Conservation (phyloP, 2,888 invertebrate species). For the Drosophila paramelanica region DNA sequence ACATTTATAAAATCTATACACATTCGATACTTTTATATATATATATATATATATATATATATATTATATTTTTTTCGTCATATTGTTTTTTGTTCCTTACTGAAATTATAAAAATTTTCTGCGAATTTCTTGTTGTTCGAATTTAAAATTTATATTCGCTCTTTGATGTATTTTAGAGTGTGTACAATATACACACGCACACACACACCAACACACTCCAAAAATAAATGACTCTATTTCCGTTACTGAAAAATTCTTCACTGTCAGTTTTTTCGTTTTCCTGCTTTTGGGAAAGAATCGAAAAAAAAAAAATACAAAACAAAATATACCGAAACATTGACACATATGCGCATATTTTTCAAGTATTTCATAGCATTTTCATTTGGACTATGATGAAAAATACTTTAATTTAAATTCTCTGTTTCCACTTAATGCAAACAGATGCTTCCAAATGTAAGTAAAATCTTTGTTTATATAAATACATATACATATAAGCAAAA, state of each 20-base stretch:
- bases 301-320: background rate
- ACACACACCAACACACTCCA: conserved; percentile 1
- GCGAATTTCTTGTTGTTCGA: conserved; percentile 14
- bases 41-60: conserved; percentile 5
- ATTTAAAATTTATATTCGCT: conserved; percentile 27
- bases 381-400: conserved; percentile 17
- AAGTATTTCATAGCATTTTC: conserved; percentile 8
- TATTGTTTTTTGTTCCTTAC: conserved; percentile 19
- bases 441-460: conserved; percentile 85
- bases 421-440: conserved; percentile 81
- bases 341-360: background rate
- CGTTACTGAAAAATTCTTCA: conserved; percentile 27
- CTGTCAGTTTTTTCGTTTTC: conserved; percentile 19
- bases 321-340: background rate
- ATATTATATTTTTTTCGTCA: conserved; percentile 12
- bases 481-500: conserved; percentile 17
- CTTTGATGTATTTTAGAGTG: conserved; percentile 51
- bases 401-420: conserved; percentile 57
- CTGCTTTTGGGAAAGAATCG: background rate
- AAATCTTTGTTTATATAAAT: conserved; percentile 28
- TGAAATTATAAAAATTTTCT: conserved; percentile 6
- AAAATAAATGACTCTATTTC: conserved; percentile 49
- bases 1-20: conserved; percentile 15
- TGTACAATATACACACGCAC: background rate
- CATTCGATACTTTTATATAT: conserved; percentile 20